Evolutionary conservation across 1,140 invertebrate genomes (phyloP), one percentile per base, ranked within the genome.

Genomic region (Protaetia brevitarsis): DNA sequence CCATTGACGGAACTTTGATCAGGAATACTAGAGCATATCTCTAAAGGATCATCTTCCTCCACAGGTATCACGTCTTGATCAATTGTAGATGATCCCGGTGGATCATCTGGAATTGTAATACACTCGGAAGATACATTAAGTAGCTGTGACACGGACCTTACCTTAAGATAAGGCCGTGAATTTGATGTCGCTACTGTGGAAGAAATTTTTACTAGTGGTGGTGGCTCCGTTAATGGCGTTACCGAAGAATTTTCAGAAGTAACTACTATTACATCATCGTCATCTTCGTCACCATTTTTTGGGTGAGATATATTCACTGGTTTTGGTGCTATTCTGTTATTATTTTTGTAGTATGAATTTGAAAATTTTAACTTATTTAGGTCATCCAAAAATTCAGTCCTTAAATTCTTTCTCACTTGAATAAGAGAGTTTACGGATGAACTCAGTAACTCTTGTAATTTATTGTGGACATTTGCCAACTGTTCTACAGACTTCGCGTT

Each of bases 381-480:
- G 57, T 73, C 74, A 5, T 68, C 66, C 26, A 77, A 71, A 66
- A 77, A 77, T 63, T 77, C 74, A 1, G 66, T 73, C 29, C 74
- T 63, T 28, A 77, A 64, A 68, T 72, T 77, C 51, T 77, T 77
- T 30, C 75, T 67, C 29, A 77, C 72, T 68, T 76, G 73, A 26
- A 77, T 77, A 7, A 77, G 66, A 13, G 75, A 75, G 64, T 77
- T 77, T 27, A 77, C 74, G 0, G 75, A 74, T 36, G 64, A 75
- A 61, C 75, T 77, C 10, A 77, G 64, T 2, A 77, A 68, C 56
- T 76, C 75, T 66, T 77, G 75, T 6, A 77, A 63, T 41, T 76
- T 73, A 59, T 77, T 77, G 31, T 77, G 75, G 21, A 77, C 71
- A 0, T 70, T 67, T 7, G 75, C 75, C 11, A 77, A 65, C 11